These are phyloP conservation scores for Uropsilus gracilis DNA, from an alignment of 2,113 vertebrate genomes.

Conservation along the genomic window DNA sequence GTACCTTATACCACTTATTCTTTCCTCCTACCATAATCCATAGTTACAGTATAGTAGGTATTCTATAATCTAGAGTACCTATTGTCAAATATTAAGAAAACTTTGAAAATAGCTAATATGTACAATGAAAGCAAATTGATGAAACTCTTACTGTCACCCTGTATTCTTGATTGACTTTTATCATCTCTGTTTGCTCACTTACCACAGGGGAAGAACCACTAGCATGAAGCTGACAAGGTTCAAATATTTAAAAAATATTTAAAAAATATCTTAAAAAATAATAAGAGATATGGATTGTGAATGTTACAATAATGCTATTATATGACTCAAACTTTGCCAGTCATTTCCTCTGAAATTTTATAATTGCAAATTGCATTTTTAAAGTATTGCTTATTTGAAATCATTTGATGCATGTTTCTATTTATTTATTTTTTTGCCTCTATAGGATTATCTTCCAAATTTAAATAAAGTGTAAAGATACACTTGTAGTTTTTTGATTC, in stretches of 20 bases:
- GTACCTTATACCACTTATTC: background rate
- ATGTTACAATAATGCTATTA: background rate
- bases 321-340: background rate
- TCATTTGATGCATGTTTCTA: background rate
- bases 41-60: background rate
- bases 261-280: slow-evolving; percentile 30
- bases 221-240: slow-evolving; percentile 57
- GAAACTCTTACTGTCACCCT: slow-evolving; percentile 26
- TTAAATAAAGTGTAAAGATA: background rate
- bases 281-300: slow-evolving; percentile 15
- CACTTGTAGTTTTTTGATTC: background rate
- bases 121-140: slow-evolving; percentile 43
- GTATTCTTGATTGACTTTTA: slow-evolving; percentile 41
- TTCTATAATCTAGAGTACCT: background rate
- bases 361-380: background rate
- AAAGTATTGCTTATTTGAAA: too few relatives aligned
- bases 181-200: slow-evolving; percentile 48
- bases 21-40: slow-evolving; percentile 9
- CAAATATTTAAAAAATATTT: slow-evolving; percentile 28
- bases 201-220: background rate
- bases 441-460: background rate
- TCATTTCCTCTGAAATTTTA: slow-evolving; percentile 2
- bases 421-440: background rate
- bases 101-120: slow-evolving; percentile 27
- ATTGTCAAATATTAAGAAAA: background rate